These are phyloP conservation scores for Serinus canaria DNA, from an alignment of 2,113 vertebrate species.

Conservation along the genomic window DNA sequence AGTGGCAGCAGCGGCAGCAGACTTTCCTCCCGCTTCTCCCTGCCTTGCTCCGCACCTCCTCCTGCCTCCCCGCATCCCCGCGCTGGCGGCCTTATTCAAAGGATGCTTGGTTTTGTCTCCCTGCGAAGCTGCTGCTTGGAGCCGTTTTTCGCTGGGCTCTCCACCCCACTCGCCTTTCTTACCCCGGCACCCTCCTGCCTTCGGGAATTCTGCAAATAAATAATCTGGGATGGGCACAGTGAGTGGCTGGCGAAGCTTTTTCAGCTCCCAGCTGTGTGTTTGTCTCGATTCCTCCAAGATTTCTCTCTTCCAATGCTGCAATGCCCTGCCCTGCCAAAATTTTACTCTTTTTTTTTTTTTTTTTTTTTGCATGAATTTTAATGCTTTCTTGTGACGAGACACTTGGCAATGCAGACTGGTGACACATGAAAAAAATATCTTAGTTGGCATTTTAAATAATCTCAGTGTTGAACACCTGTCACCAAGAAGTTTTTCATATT, in stretches of 20 bases:
- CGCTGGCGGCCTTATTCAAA: background rate
- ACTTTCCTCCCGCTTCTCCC: background rate
- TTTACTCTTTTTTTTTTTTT: background rate
- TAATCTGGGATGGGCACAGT: background rate
- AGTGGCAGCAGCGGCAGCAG: background rate
- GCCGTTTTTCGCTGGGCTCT: background rate
- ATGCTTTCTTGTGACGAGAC: background rate
- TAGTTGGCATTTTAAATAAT: constrained; percentile 5
- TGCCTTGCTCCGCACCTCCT: background rate
- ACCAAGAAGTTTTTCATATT: background rate
- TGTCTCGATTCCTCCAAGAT: background rate
- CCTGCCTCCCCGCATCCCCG: background rate
- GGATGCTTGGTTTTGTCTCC: background rate
- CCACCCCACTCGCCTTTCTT: background rate
- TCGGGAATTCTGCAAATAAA: background rate
- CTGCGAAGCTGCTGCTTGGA: background rate
- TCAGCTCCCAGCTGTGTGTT: background rate
- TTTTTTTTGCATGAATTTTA: background rate
- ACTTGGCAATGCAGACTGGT: background rate
- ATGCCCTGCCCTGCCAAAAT: constrained; percentile 6
- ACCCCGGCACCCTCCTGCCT: background rate
- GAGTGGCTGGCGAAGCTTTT: background rate
- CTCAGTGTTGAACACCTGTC: constrained; percentile 18
- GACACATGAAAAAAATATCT: background rate
- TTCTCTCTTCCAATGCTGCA: background rate